Evolutionary conservation across 1,140 invertebrate genomes (phyloP).

Genomic region (Euwallacea similis): DNA sequence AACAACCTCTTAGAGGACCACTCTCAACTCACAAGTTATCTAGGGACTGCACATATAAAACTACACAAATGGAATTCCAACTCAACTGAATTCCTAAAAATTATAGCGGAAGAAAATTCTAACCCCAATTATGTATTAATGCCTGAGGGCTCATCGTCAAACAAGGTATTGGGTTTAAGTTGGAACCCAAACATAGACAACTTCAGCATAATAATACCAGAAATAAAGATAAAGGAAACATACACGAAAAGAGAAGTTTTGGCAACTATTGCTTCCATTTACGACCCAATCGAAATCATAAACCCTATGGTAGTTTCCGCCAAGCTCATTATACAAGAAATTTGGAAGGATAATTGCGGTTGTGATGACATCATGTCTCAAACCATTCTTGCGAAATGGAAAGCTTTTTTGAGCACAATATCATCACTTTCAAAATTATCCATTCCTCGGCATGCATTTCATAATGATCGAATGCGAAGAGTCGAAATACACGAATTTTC

Average conservation of each 20-base stretch:
- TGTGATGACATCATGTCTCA: conserved; percentile 11
- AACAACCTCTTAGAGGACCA: background rate
- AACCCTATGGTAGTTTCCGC: conserved; percentile 5
- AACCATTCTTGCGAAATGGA: conserved; percentile 11
- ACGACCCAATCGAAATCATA: conserved; percentile 23
- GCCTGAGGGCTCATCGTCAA: background rate
- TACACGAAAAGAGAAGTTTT: conserved; percentile 30
- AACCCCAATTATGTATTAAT: background rate
- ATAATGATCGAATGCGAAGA: background rate
- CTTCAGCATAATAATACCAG: conserved; percentile 8
- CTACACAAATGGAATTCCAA: conserved; percentile 33
- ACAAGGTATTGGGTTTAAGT: conserved; percentile 17
- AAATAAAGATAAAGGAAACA: background rate
- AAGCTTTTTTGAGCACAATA: conserved; percentile 3
- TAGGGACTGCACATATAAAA: conserved; percentile 12
- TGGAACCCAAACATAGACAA: conserved; percentile 12
- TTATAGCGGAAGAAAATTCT: background rate
- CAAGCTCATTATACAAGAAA: conserved; percentile 29
- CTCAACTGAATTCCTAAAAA: conserved; percentile 1
- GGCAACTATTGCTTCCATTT: conserved; percentile 28
- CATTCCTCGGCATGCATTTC: conserved; percentile 16
- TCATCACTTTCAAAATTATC: background rate
- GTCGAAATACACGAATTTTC: conserved; percentile 26
- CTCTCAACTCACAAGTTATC: background rate
- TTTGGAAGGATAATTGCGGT: conserved; percentile 15